Conservation (phyloP, 2,113 vertebrate genomes). For the Gymnorhina tibicen region DNA sequence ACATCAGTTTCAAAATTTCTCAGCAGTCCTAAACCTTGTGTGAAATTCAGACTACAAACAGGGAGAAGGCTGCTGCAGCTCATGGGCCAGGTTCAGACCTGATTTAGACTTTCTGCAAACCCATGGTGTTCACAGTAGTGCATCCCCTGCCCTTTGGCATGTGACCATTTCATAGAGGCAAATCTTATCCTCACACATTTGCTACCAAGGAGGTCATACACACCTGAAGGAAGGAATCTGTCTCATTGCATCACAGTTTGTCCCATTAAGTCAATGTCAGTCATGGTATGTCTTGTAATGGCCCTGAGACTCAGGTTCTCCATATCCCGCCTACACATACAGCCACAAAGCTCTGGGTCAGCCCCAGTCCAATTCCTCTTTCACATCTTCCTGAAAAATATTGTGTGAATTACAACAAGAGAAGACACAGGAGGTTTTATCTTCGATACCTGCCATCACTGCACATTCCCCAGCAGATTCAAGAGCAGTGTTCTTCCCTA, state of each 20-base stretch:
- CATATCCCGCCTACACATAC: not conserved
- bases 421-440: not conserved
- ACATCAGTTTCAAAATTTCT: not conserved
- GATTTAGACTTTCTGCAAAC: not conserved
- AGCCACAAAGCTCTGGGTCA: not conserved
- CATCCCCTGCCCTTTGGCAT: not conserved
- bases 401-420: not conserved
- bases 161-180: not conserved
- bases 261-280: not conserved
- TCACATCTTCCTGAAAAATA: not conserved
- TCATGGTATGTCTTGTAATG: not conserved
- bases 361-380: not conserved
- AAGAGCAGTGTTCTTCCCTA: not conserved
- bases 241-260: not conserved
- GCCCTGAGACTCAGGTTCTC: not conserved
- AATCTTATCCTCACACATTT: not conserved
- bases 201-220: rapidly evolving
- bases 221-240: not conserved
- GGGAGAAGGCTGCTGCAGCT: not conserved
- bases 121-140: not conserved
- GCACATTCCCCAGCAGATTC: not conserved
- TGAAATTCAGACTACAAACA: not conserved
- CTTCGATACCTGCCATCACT: not conserved
- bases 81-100: not conserved
- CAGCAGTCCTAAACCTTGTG: not conserved